Evolutionary conservation across 1,140 invertebrate species (phyloP).

Genomic region (Hermetia illucens): DNA sequence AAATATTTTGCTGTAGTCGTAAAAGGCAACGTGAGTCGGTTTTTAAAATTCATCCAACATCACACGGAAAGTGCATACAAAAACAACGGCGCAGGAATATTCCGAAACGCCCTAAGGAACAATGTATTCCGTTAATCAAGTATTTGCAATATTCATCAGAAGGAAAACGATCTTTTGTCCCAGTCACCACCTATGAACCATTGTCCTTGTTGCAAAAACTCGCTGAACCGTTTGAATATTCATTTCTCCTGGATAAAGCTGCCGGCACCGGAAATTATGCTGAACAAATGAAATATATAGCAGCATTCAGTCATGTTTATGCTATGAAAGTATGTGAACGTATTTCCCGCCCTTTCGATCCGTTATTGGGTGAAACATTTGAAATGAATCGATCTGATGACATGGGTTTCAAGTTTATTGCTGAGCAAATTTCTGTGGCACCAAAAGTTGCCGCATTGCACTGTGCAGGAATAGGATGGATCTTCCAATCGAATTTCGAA

Average conservation of each 20-base stretch:
- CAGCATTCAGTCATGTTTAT: constrained; percentile 73
- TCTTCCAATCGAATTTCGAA: too few species aligned
- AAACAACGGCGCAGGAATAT: too few species aligned
- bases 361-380: constrained; percentile 72
- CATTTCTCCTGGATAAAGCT: constrained; percentile 61
- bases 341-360: constrained; percentile 80
- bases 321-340: constrained; percentile 63
- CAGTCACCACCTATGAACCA: background rate
- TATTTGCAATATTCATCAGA: too few species aligned
- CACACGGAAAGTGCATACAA: too few species aligned
- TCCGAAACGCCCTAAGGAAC: too few species aligned
- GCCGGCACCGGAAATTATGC: constrained; percentile 42
- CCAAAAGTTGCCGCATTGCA: constrained; percentile 73
- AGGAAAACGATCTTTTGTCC: too few species aligned
- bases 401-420: constrained; percentile 58
- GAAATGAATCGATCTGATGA: constrained; percentile 59
- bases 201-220: constrained; percentile 30
- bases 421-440: constrained; percentile 66
- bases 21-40: too few species aligned
- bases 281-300: constrained; percentile 59
- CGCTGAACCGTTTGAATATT: constrained; percentile 75
- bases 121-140: too few species aligned
- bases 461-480: constrained; percentile 37
- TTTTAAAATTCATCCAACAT: too few species aligned
- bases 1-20: too few species aligned